Percentiles rank a stretch among this genome's conserved stretches.
Conservation (phyloP, 2,888 invertebrate genomes). For the Deroplatys truncata region DNA sequence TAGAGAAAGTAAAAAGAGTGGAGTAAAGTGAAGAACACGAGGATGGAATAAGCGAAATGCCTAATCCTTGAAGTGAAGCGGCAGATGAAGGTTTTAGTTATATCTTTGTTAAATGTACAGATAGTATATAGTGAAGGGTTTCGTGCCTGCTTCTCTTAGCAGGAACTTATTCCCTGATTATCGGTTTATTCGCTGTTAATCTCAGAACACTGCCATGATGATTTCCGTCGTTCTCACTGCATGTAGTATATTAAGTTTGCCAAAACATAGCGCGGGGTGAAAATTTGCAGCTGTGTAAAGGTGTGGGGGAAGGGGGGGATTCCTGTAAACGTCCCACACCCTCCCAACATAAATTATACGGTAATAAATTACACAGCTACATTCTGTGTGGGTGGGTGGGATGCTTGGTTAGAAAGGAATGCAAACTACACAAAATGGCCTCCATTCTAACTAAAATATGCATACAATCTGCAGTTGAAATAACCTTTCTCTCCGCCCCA, state of each 20-base stretch:
- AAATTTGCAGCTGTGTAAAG: not conserved
- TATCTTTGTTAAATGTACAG: too few relatives aligned
- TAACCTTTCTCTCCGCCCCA: not conserved
- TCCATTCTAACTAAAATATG: constrained; percentile 13
- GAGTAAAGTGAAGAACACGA: too few relatives aligned
- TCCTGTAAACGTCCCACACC: not conserved
- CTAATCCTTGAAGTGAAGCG: too few relatives aligned
- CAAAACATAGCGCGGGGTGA: not conserved
- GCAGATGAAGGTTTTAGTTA: too few relatives aligned
- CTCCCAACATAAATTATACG: not conserved
- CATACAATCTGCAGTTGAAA: constrained; percentile 12
- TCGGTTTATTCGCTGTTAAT: not conserved
- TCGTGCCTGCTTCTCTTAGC: too few relatives aligned
- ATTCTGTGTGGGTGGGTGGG: not conserved
- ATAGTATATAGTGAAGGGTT: too few relatives aligned
- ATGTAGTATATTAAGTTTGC: not conserved
- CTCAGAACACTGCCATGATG: not conserved
- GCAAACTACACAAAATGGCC: constrained; percentile 6
- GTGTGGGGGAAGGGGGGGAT: not conserved
- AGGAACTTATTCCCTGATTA: too few relatives aligned
- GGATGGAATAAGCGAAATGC: too few relatives aligned
- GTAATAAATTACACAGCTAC: constrained; percentile 1
- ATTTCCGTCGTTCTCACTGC: not conserved
- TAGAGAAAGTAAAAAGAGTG: too few relatives aligned
- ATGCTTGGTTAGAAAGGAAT: constrained; percentile 9